Percentiles rank a stretch among this genome's conserved stretches.
These are phyloP conservation scores for Cydia splendana DNA, from an alignment of 1,140 invertebrate species.

Conservation along the genomic window DNA sequence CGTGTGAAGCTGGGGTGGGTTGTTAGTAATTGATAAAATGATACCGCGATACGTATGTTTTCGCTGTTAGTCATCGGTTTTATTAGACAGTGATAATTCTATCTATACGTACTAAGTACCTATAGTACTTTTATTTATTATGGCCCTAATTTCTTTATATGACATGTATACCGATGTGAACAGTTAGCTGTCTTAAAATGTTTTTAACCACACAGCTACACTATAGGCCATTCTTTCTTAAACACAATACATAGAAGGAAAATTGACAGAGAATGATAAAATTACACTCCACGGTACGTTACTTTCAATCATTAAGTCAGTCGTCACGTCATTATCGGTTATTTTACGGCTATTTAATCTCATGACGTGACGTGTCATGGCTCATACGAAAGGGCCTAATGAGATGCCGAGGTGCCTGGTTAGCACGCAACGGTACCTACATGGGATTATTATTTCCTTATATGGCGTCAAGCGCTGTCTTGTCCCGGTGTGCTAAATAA, in stretches of 20 bases:
- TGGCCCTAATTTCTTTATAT: no score
- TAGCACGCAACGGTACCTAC: background rate
- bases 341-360: slow-evolving; percentile 9
- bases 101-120: no score
- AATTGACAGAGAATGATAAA: background rate
- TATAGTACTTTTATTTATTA: no score
- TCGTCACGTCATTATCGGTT: slow-evolving; percentile 12
- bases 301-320: slow-evolving; percentile 14
- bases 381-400: slow-evolving; percentile 10
- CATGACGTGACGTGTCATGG: slow-evolving; percentile 2
- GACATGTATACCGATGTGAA: no score
- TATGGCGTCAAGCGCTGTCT: background rate
- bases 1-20: no score
- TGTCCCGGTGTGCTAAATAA: background rate
- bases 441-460: background rate
- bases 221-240: no score
- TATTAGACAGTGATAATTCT: no score
- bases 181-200: no score
- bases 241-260: background rate
- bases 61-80: no score
- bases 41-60: no score
- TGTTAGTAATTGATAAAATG: no score
- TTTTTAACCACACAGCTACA: no score
- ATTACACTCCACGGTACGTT: slow-evolving; percentile 7
- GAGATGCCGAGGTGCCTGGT: slow-evolving; percentile 5